Conservation (phyloP, 2,113 vertebrate genomes). For the Alces alces region DNA sequence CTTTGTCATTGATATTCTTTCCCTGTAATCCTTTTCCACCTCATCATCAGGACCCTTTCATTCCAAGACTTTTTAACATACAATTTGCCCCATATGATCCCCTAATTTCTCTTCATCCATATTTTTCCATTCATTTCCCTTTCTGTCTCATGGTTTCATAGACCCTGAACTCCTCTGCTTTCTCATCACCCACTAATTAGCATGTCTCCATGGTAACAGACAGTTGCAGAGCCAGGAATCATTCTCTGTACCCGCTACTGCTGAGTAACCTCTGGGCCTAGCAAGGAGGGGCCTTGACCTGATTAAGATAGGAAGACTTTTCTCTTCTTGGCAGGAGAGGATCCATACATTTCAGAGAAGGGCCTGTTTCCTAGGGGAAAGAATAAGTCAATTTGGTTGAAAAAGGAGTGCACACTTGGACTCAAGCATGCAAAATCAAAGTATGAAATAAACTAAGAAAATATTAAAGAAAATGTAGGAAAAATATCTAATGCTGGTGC, state of each 20-base stretch:
- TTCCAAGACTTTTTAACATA: conserved; percentile 9
- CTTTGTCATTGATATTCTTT: conserved; percentile 7
- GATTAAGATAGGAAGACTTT: conserved; percentile 68
- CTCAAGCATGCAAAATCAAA: conserved; percentile 54
- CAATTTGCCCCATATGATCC: background rate
- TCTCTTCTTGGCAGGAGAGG: conserved; percentile 56
- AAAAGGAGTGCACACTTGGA: conserved; percentile 46
- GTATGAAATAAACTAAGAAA: conserved; percentile 41
- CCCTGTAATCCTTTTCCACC: background rate
- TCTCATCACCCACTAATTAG: conserved; percentile 73
- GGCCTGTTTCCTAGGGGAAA: conserved; percentile 48
- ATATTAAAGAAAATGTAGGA: conserved; percentile 42
- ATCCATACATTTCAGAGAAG: conserved; percentile 68
- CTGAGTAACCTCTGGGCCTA: conserved; percentile 70
- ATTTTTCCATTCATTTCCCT: conserved; percentile 51
- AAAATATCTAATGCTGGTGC: conserved; percentile 15
- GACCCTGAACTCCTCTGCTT: conserved; percentile 58
- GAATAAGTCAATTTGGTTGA: conserved; percentile 64
- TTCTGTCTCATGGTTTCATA: conserved; percentile 51
- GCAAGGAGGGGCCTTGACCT: conserved; percentile 68
- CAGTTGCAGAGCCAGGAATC: conserved; percentile 50
- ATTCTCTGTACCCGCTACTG: conserved; percentile 60
- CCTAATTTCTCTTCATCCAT: conserved; percentile 50
- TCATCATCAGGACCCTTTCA: background rate
- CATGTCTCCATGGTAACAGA: conserved; percentile 74